These are phyloP conservation scores for Calyptomena viridis DNA, from an alignment of 2,113 vertebrate genomes.

Conservation along the genomic window DNA sequence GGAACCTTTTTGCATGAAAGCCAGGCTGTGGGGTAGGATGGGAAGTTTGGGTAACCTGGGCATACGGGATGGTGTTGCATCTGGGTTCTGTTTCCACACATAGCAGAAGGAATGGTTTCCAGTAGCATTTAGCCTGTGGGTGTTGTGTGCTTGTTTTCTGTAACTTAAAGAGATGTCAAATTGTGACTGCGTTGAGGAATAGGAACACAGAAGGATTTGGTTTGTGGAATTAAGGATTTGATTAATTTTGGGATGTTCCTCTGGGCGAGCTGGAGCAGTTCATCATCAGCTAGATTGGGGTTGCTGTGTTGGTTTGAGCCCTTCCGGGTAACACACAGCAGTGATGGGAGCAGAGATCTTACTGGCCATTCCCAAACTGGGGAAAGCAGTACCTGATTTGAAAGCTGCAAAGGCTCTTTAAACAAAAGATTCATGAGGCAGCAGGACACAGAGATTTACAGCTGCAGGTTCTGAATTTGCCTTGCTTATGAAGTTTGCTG, in stretches of 20 bases:
- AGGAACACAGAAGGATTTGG: background rate
- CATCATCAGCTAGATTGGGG: background rate
- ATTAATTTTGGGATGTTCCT: background rate
- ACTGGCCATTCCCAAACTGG: background rate
- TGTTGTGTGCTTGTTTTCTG: background rate
- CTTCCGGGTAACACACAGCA: background rate
- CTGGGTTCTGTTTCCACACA: background rate
- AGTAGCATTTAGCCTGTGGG: background rate
- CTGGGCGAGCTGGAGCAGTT: background rate
- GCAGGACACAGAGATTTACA: background rate
- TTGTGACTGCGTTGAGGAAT: background rate
- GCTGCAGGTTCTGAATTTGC: constrained; percentile 27
- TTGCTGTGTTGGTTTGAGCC: background rate
- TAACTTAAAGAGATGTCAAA: background rate
- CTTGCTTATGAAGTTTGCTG: constrained; percentile 33
- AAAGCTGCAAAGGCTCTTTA: background rate
- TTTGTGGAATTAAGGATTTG: background rate
- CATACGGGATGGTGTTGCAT: background rate
- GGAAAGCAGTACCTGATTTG: background rate
- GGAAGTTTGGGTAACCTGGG: background rate
- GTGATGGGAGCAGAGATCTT: background rate
- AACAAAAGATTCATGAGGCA: background rate
- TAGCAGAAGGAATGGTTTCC: background rate
- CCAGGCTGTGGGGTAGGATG: background rate
- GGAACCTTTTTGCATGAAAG: background rate